Evolutionary conservation across 37 sponge, comb jelly and placozoan genomes (phyloP), one percentile per base, ranked within the genome.

Genomic region (Tethya wilhelma): DNA sequence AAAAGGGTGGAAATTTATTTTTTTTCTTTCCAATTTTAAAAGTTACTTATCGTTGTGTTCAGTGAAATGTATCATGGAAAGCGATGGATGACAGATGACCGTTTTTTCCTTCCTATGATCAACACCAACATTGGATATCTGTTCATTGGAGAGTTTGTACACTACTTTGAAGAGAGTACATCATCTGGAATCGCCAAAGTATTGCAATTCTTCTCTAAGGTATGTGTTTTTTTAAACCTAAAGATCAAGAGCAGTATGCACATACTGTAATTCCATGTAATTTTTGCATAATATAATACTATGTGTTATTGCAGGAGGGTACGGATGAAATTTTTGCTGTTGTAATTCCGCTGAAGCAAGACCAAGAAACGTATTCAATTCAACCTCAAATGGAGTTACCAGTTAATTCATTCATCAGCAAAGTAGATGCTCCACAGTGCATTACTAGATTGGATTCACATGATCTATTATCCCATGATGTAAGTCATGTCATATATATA

Each of bases 41-140:
- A 26, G 9, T 19, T 62, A 62, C 19, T 25, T 62, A 9, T 28
- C 9, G 7, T 62, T 23, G 19, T 62, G 8, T 62, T 8, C 28
- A 62, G 64, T n/a, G 64, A 62, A 23, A 62, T 62, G n/a, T 62
- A n/a, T 26, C 64, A 62, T 62, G 64, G 26, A 11, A 25, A 11
- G 28, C n/a, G 64, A 25, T 62, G 64, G 64, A 11, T 25, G 19
- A 62, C 8, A 25, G 64, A 62, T 62, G 28, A 11, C 8, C n/a
- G 64, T 9, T 62, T 62, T n/a, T 60, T 8, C 22, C 7, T 26
- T 26, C 63, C 63, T 8, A 60, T 60, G 63, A n/a, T n/a, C 7
- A 8, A 6, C 28, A n/a, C 7, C 7, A 8, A n/a, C 29, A 26
- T 8, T 60, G 63, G 63, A 19, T 9, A 49, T 49, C 9, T 49